Evolutionary conservation across 35 echinoderm and acorn worm species (phyloP), one percentile per base, ranked within the genome.

Genomic region (Apostichopus parvimensis): DNA sequence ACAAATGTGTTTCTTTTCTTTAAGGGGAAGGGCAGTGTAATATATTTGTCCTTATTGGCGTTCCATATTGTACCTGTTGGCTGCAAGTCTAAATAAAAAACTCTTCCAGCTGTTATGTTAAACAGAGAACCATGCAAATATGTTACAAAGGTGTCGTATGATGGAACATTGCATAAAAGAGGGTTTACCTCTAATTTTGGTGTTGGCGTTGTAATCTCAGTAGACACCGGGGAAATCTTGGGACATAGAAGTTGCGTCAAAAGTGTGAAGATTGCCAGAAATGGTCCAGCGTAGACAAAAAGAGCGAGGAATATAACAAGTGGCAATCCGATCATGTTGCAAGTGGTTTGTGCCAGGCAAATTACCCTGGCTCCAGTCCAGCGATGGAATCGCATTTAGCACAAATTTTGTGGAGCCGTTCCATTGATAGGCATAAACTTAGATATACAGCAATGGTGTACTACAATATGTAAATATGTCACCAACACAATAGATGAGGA

Each of bases 201-300:
- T 12, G 90, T 94, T 6, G 93, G 89, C 5, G 93, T 94, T 22
- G 61, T 94, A 8, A 94, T 92, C 62, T 87, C 89, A n/a, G 83
- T 92, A 6, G 93, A 92, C 26, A 94, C 93, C 15, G 82, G 89
- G 7, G 93, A 92, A 57, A 81, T 91, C 13, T 18, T 91, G 66
- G 66, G 90, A 92, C 57, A 34, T 17, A 21, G 17, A 78, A 78
- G 76, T 78, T 78, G 28, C 17, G 76, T 94, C 89, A 15, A 94
- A 87, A 87, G 59, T 78, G 4, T 92, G 88, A 78, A 78, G 15
- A 11, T 15, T 78, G 10, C 77, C 77, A 78, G 28, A 78, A 78
- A 17, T 17, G 17, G 9, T 9, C 8, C 8, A 17, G 20, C 20
- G 17, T 78, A 17, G 77, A 78, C 17, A 1, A 78, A 78, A 78